Conservation (phyloP, 2,888 invertebrate genomes). For the Bombylius major region DNA sequence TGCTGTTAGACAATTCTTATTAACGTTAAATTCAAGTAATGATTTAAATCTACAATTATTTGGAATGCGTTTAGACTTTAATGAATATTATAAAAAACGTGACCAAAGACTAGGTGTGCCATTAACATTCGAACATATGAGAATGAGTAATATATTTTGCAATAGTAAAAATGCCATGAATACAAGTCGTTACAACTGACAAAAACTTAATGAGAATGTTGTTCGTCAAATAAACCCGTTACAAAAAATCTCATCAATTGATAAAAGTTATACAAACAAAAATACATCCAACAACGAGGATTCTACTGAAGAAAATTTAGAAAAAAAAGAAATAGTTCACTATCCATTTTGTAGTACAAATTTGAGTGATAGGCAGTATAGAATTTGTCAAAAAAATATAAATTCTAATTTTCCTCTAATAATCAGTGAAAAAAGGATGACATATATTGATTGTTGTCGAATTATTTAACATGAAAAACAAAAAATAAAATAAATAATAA, state of each 20-base stretch:
- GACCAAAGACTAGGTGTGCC: slow-evolving; percentile 63
- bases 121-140: slow-evolving; percentile 50
- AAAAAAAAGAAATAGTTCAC: not conserved
- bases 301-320: not conserved
- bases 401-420: slow-evolving; percentile 6
- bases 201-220: slow-evolving; percentile 4
- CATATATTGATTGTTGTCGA: slow-evolving; percentile 15
- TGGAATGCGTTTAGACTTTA: slow-evolving; percentile 87
- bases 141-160: slow-evolving; percentile 42
- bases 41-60: slow-evolving; percentile 81
- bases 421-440: slow-evolving; percentile 9
- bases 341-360: not conserved
- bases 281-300: not conserved
- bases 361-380: not conserved
- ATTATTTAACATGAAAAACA: slow-evolving; percentile 7
- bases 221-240: not conserved
- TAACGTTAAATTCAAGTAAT: slow-evolving; percentile 68
- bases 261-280: not conserved
- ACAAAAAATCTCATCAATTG: not conserved
- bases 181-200: slow-evolving; percentile 19
- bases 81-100: slow-evolving; percentile 81
- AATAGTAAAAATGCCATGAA: slow-evolving; percentile 13
- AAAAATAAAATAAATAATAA: too few species aligned
- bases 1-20: slow-evolving; percentile 73
- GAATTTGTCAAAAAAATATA: not conserved